These are phyloP conservation scores for Pseudorhombus dupliciocellatus DNA, from an alignment of 2,113 vertebrate species.

Conservation along the genomic window DNA sequence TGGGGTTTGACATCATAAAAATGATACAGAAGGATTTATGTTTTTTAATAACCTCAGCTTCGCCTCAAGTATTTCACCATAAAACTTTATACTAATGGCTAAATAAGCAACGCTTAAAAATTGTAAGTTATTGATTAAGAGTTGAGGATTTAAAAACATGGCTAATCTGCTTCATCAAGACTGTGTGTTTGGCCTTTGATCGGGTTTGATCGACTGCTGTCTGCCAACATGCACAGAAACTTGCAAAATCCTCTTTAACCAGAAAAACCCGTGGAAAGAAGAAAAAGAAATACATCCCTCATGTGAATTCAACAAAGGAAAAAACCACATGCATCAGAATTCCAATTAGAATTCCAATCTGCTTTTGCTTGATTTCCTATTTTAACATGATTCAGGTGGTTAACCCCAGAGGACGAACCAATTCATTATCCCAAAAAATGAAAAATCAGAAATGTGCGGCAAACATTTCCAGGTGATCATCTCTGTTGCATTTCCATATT, in stretches of 20 bases:
- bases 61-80: neutral
- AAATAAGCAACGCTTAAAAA: neutral
- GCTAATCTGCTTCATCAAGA: neutral
- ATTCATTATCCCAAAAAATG: slow-evolving; percentile 61
- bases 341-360: slow-evolving; percentile 41
- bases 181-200: neutral
- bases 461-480: slow-evolving; percentile 73
- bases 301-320: neutral
- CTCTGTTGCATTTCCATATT: slow-evolving; percentile 69
- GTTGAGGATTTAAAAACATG: neutral
- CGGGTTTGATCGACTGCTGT: neutral
- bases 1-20: neutral
- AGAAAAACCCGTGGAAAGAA: neutral
- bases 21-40: neutral
- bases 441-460: slow-evolving; percentile 50
- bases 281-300: neutral
- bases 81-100: neutral
- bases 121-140: neutral
- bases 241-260: neutral
- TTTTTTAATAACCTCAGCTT: neutral
- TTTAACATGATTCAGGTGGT: slow-evolving; percentile 16
- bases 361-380: slow-evolving; percentile 30
- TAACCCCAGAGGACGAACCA: slow-evolving; percentile 51
- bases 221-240: neutral
- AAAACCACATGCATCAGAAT: neutral